Evolutionary conservation across 2,113 vertebrate species (phyloP).

Genomic region (Telmatochromis brachygnathus): DNA sequence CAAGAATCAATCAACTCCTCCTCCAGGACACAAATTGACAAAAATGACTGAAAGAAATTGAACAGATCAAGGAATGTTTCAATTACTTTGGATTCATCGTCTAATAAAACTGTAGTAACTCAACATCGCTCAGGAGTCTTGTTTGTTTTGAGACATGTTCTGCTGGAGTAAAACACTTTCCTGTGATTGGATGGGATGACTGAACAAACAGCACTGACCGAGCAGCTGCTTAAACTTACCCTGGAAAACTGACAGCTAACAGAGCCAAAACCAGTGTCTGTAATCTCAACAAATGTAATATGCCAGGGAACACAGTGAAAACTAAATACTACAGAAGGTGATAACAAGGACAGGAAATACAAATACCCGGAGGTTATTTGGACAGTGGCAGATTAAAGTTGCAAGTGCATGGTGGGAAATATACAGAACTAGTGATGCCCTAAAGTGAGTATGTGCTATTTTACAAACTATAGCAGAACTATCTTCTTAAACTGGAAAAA

Average conservation of each 20-base stretch:
- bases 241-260: not conserved
- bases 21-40: not conserved
- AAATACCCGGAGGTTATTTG: not conserved
- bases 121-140: not conserved
- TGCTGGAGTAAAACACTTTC: not conserved
- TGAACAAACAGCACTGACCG: not conserved
- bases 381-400: not conserved
- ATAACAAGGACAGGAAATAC: not conserved
- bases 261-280: not conserved
- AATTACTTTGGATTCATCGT: not conserved
- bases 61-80: not conserved
- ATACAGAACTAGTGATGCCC: not conserved
- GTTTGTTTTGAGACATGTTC: not conserved
- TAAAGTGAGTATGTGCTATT: not conserved
- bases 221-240: not conserved
- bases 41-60: not conserved
- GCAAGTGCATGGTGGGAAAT: not conserved
- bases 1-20: not conserved
- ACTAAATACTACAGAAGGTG: not conserved
- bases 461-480: not conserved
- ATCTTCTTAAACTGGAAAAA: not conserved
- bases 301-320: not conserved
- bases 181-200: not conserved
- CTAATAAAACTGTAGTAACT: not conserved
- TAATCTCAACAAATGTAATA: not conserved